Percentiles rank a stretch among this genome's conserved stretches.
phyloP scores from a whole-genome alignment of 2,113 vertebrate species.

The Brachypteracias leptosomus region DNA sequence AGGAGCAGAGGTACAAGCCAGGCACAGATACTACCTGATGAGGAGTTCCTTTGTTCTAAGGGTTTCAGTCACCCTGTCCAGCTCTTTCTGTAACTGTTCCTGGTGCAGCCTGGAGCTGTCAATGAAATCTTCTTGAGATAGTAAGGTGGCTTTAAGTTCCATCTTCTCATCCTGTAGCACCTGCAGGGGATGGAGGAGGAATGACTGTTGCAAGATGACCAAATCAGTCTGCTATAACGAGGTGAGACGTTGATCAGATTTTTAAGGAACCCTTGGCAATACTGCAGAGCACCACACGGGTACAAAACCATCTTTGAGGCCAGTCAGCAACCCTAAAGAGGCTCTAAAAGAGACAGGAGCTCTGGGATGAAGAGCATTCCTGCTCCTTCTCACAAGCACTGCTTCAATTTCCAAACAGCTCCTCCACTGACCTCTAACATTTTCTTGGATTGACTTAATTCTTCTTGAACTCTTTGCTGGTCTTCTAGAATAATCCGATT shows the following conservation, averaged over 20 bases:
- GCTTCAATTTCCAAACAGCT: background rate
- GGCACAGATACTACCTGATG: slow-evolving; percentile 71
- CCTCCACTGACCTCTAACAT: slow-evolving; percentile 76
- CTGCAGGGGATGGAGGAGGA: slow-evolving; percentile 49
- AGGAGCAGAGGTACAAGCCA: background rate
- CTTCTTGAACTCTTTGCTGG: slow-evolving; percentile 73
- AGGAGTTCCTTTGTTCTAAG: slow-evolving; percentile 77
- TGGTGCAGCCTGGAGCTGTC: slow-evolving; percentile 70
- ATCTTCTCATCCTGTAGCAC: slow-evolving; percentile 79
- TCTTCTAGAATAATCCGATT: slow-evolving; percentile 66
- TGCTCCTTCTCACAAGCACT: background rate
- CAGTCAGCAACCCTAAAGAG: background rate
- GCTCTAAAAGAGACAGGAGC: background rate
- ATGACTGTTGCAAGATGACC: background rate
- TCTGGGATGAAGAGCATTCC: background rate
- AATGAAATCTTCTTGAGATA: slow-evolving; percentile 79
- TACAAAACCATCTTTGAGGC: background rate
- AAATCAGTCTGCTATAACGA: background rate
- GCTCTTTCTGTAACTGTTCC: slow-evolving; percentile 78
- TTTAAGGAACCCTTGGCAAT: background rate
- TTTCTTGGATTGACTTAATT: slow-evolving; percentile 76
- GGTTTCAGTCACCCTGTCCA: slow-evolving; percentile 66
- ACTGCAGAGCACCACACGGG: background rate
- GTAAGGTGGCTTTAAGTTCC: slow-evolving; percentile 75
- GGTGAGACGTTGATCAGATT: background rate